Base-by-base conservation (phyloP, 2,797 vertebrate species). In the Cynopterus sphinx region DNA sequence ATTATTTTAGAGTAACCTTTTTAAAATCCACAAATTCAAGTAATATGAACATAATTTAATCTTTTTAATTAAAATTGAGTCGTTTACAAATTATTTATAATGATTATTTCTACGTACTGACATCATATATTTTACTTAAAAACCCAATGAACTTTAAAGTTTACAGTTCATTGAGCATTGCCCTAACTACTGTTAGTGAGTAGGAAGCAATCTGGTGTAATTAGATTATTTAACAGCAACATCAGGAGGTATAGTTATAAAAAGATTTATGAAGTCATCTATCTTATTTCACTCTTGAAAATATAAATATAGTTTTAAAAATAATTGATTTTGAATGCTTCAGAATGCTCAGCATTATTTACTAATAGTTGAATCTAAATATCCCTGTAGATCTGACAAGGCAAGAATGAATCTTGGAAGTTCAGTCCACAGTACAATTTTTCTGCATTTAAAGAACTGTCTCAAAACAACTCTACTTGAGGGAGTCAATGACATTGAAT, bases 381-480 rank as follows among this genome's bases (percentile, higher is more conserved):
- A 49, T 49, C 49, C 49, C 15, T 5, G 49, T 49, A 49, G 49
- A 49, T 17, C 16, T 16, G 49, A 49, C 49, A 49, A 49, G 49
- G 49, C 49, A 49, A 49, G 49, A 16, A 49, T 49, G 49, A 49
- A 49, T 49, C 49, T 49, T 16, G 4, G 49, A 49, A 49, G 49
- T 16, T 78, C 39, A 33, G 28, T 9, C 33, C 49, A 55, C 36
- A n/a, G 41, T 46, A 11, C n/a, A 70, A 9, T 74, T 61, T 89
- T 31, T 87, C 53, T 87, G 22, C 22, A 94, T 81, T 91, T 74
- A 71, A 94, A 96, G 33, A 83, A 87, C 0, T 59, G 49, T 77
- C 59, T 63, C 49, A 68, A 94, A 91, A 8, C 15, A 59, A 2
- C 9, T 31, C 28, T 49, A 49, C 16, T 17, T 5, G 10, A 77